These are phyloP conservation scores for Nilaparvata lugens DNA, from an alignment of 1,140 invertebrate genomes.

Conservation along the genomic window DNA sequence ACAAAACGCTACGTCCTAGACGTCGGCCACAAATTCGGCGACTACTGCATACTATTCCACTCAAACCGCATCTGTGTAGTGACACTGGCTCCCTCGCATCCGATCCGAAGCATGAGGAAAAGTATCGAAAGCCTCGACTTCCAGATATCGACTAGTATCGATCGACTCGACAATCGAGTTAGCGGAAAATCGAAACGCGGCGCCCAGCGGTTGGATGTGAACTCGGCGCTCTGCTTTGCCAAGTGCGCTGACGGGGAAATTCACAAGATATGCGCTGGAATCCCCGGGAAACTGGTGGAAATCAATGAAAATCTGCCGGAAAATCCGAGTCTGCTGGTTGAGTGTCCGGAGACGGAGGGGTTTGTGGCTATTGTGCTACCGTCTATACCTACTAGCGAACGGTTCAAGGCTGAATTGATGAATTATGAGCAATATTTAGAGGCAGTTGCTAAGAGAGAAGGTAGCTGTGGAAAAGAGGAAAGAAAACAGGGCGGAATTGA, in stretches of 20 bases:
- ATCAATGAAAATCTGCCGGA: slow-evolving; percentile 61
- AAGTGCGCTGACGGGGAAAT: slow-evolving; percentile 48
- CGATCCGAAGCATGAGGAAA: slow-evolving; percentile 45
- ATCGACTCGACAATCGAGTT: slow-evolving; percentile 67
- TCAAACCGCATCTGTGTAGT: slow-evolving; percentile 72
- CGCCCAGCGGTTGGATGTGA: slow-evolving; percentile 60
- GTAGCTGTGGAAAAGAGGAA: too few species aligned
- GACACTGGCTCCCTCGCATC: slow-evolving; percentile 61
- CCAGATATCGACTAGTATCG: slow-evolving; percentile 55
- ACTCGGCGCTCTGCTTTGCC: slow-evolving; percentile 63
- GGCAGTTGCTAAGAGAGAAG: neutral
- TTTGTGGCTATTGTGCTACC: slow-evolving; percentile 68
- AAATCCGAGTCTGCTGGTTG: slow-evolving; percentile 51
- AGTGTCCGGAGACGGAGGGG: slow-evolving; percentile 52
- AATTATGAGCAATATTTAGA: slow-evolving; percentile 18
- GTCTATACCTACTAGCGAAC: slow-evolving; percentile 36
- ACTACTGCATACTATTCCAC: slow-evolving; percentile 64
- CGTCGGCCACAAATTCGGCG: slow-evolving; percentile 37
- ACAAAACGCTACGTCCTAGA: slow-evolving; percentile 51
- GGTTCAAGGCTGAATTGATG: slow-evolving; percentile 30
- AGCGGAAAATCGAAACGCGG: slow-evolving; percentile 79
- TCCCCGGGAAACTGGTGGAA: slow-evolving; percentile 74
- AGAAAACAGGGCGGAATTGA: neutral
- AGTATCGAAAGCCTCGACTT: slow-evolving; percentile 55
- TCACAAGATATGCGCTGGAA: slow-evolving; percentile 60